Evolutionary conservation across 2,113 vertebrate species (phyloP).

Genomic region (Odocoileus virginianus): DNA sequence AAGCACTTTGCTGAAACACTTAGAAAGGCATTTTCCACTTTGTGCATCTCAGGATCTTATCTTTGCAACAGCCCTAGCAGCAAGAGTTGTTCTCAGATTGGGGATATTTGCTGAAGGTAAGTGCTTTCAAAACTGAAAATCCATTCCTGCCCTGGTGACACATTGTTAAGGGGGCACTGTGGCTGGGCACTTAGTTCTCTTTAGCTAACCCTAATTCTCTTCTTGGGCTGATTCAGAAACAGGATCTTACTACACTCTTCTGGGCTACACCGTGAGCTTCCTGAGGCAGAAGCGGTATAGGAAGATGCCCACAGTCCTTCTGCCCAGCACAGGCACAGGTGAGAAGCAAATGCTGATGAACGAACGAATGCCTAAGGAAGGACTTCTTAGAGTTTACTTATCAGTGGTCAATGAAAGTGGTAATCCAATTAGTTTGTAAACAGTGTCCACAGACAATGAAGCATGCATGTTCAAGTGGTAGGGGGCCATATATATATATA

Average conservation of each 20-base stretch:
- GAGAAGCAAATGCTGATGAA: background rate
- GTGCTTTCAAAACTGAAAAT: background rate
- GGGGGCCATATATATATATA: background rate
- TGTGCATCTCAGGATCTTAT: background rate
- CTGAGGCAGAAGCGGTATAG: background rate
- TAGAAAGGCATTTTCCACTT: conserved; percentile 13
- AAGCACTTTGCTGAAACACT: conserved; percentile 3
- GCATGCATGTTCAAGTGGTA: background rate
- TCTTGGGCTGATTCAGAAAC: background rate
- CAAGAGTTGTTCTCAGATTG: background rate
- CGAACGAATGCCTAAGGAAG: background rate
- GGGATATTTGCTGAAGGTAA: background rate
- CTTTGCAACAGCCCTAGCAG: background rate
- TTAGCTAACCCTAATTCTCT: background rate
- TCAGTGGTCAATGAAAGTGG: background rate
- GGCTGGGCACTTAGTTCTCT: background rate
- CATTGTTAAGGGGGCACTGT: background rate
- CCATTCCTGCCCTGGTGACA: background rate
- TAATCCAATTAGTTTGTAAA: background rate
- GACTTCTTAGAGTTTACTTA: background rate
- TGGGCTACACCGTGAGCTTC: background rate
- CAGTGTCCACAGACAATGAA: background rate
- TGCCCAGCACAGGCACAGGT: background rate
- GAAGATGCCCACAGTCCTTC: background rate
- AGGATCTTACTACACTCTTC: background rate